A percentile compares a stretch with the other conserved stretches of the same genome.
phyloP scores from a whole-genome alignment of 2,113 vertebrate species.

The Mixornis gularis region DNA sequence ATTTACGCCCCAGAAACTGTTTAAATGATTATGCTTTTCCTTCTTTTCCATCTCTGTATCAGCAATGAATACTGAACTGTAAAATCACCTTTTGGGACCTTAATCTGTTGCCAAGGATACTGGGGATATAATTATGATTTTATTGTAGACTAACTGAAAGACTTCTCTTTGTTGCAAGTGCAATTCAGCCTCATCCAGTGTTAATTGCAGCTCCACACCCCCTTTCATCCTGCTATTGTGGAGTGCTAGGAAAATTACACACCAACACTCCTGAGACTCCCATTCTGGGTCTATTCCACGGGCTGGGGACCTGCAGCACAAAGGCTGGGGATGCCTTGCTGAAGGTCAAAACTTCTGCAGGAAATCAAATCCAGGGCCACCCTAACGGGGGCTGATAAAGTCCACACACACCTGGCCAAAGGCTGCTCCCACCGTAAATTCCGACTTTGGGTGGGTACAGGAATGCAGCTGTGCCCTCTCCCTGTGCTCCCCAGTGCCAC shows the following conservation, averaged over 20 bases:
- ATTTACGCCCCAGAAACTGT: not conserved
- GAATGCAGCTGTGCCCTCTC: not conserved
- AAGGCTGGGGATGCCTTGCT: not conserved
- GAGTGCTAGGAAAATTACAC: not conserved
- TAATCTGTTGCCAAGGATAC: slow-evolving; percentile 25
- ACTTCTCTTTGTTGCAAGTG: not conserved
- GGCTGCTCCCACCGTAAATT: not conserved
- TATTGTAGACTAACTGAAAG: slow-evolving; percentile 8
- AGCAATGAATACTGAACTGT: not conserved
- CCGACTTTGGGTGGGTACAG: not conserved
- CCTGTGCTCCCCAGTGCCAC: not conserved
- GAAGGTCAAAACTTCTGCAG: not conserved
- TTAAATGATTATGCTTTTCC: not conserved
- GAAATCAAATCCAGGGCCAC: not conserved
- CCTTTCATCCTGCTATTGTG: not conserved
- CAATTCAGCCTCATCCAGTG: not conserved
- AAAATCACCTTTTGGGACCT: not conserved
- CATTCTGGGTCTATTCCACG: rapidly evolving
- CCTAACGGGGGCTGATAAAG: not conserved
- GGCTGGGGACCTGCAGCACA: not conserved
- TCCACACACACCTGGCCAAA: not conserved
- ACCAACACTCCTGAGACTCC: not conserved
- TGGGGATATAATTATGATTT: not conserved
- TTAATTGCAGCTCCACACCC: slow-evolving; percentile 9
- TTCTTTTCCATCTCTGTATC: not conserved